These are phyloP conservation scores for Crenichthys baileyi DNA, from an alignment of 2,797 vertebrate species.

Conservation along the genomic window DNA sequence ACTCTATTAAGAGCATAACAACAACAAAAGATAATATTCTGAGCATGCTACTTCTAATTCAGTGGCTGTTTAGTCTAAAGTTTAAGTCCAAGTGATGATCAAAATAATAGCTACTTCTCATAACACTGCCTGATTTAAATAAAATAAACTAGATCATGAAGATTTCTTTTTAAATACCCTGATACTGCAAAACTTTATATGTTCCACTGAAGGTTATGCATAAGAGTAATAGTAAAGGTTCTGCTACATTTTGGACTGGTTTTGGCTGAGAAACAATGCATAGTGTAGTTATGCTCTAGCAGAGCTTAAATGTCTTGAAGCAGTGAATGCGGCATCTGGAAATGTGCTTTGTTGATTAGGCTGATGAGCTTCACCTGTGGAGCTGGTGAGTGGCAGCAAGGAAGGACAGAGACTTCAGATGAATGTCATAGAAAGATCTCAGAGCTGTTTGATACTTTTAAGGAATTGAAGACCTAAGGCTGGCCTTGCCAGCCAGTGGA, in stretches of 20 bases:
- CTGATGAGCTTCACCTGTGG: constrained; percentile 5
- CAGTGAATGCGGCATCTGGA: not conserved
- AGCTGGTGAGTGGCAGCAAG: not conserved
- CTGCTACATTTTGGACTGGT: not conserved
- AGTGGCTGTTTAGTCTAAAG: not conserved
- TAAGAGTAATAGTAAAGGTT: not conserved
- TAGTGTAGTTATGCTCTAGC: not conserved
- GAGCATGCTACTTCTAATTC: not conserved
- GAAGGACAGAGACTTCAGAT: not conserved
- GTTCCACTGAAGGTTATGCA: not conserved
- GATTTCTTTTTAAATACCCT: too few species aligned
- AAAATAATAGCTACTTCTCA: not conserved
- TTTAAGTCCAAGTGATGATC: not conserved
- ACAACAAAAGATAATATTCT: not conserved
- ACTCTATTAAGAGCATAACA: not conserved
- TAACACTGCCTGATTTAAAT: too few species aligned
- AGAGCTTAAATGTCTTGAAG: not conserved
- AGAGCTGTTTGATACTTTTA: not conserved
- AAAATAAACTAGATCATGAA: too few species aligned
- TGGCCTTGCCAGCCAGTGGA: not conserved
- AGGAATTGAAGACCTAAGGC: not conserved
- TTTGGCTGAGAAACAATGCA: not conserved
- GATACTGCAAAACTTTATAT: too few species aligned
- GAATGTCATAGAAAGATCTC: not conserved
- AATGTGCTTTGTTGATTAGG: not conserved